These are phyloP conservation scores for Hymenopus coronatus DNA, from an alignment of 2,888 invertebrate genomes.

Conservation along the genomic window DNA sequence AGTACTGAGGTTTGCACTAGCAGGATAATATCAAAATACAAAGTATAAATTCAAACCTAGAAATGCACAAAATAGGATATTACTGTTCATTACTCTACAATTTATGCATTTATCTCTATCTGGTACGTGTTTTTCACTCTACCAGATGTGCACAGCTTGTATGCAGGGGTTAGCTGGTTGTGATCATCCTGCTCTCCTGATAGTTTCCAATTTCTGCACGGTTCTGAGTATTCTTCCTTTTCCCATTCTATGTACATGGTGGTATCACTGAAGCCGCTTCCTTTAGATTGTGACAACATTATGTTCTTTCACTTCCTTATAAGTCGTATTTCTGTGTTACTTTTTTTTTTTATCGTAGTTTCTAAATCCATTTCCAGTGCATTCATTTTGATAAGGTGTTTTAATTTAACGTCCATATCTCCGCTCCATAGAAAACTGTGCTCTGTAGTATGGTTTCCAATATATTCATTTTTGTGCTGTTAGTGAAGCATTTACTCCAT, in stretches of 20 bases:
- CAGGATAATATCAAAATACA: too few relatives aligned
- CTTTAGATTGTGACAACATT: neutral
- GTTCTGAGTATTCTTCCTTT: neutral
- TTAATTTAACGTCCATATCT: neutral
- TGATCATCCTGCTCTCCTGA: neutral
- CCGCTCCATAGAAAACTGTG: neutral
- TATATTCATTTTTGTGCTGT: neutral
- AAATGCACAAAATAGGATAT: too few relatives aligned
- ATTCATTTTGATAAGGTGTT: neutral
- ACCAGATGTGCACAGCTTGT: conserved; percentile 34
- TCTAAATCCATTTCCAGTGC: neutral
- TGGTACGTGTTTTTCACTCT: too few relatives aligned
- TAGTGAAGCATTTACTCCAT: neutral
- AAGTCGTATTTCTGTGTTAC: too few relatives aligned
- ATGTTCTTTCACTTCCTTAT: neutral
- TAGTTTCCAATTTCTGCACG: neutral
- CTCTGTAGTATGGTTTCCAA: neutral
- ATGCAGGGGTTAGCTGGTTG: neutral
- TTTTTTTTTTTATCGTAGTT: neutral
- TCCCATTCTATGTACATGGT: neutral
- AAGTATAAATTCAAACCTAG: too few relatives aligned
- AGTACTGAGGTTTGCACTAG: too few relatives aligned
- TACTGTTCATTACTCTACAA: too few relatives aligned
- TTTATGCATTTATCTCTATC: too few relatives aligned
- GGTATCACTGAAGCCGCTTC: neutral